Evolutionary conservation across 2,113 vertebrate genomes (phyloP).

Genomic region (Varanus salvator): DNA sequence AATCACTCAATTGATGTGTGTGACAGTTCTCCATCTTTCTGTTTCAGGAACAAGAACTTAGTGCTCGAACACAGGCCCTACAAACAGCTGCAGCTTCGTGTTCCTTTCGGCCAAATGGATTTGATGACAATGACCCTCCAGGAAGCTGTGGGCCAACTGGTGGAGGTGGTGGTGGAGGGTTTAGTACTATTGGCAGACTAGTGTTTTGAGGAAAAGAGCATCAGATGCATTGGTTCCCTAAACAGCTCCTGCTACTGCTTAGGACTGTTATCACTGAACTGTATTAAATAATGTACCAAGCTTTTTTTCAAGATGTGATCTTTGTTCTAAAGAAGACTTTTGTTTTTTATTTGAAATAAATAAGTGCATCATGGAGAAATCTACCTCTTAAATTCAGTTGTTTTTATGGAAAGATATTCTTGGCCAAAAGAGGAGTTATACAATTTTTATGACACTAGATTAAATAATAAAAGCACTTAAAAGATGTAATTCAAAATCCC

Average conservation of each 20-base stretch:
- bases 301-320: slow-evolving; percentile 71
- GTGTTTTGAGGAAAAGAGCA: slow-evolving; percentile 86
- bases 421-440: slow-evolving; percentile 61
- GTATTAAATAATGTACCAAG: slow-evolving; percentile 63
- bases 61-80: slow-evolving; percentile 91
- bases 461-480: slow-evolving; percentile 59
- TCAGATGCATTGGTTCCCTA: slow-evolving; percentile 73
- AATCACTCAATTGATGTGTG: not conserved
- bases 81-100: slow-evolving; percentile 93
- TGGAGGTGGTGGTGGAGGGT: slow-evolving; percentile 90
- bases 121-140: slow-evolving; percentile 96
- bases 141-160: slow-evolving; percentile 96
- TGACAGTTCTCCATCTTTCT: slow-evolving; percentile 38
- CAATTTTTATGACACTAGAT: slow-evolving; percentile 19
- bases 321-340: slow-evolving; percentile 65
- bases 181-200: slow-evolving; percentile 92
- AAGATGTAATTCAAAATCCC: slow-evolving; percentile 56
- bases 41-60: slow-evolving; percentile 94
- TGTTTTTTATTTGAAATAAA: slow-evolving; percentile 79
- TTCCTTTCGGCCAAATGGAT: slow-evolving; percentile 94
- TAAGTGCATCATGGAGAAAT: slow-evolving; percentile 80
- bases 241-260: slow-evolving; percentile 58
- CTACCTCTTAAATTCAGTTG: slow-evolving; percentile 83
- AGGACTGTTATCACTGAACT: slow-evolving; percentile 74
- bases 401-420: slow-evolving; percentile 70